Conservation (phyloP, 37 sponge, comb jelly and placozoan species). For the Halichondria panicea region DNA sequence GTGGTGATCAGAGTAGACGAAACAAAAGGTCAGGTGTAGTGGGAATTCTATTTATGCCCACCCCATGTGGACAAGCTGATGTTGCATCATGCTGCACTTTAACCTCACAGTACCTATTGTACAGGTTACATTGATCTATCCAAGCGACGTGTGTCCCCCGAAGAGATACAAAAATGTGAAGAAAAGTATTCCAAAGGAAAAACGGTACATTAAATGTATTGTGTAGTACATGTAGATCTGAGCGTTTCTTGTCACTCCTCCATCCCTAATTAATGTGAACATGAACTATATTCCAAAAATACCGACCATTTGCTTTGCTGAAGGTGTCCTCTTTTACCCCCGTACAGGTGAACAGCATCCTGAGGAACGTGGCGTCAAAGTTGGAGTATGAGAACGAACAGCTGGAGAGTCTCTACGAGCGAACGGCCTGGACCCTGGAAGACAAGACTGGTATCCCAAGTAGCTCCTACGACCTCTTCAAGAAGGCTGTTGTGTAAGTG, state of each 20-base stretch:
- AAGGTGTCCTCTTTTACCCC: too few relatives aligned
- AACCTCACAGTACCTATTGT: too few relatives aligned
- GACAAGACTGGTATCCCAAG: constrained; percentile 74
- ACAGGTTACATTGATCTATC: constrained; percentile 97
- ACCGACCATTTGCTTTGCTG: neutral
- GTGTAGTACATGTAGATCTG: neutral
- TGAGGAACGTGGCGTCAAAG: constrained; percentile 86
- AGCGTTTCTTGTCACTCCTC: neutral
- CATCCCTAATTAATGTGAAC: neutral
- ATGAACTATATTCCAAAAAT: neutral
- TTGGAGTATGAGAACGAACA: constrained; percentile 86
- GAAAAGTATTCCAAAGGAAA: constrained; percentile 94
- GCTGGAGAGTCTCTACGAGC: constrained; percentile 89
- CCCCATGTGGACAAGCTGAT: neutral
- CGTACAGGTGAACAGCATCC: constrained; percentile 88
- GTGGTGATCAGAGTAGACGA: constrained; percentile 97
- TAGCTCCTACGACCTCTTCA: constrained; percentile 90
- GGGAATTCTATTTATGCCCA: constrained; percentile 7
- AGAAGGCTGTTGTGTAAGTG: constrained; percentile 82
- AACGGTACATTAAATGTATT: constrained; percentile 53
- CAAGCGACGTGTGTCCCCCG: constrained; percentile 93
- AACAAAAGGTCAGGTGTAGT: constrained; percentile 69
- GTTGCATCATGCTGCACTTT: neutral
- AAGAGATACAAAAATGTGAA: constrained; percentile 94
- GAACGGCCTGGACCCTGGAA: constrained; percentile 95